Conservation (phyloP, 2,797 vertebrate genomes). For the Alosa sapidissima region DNA sequence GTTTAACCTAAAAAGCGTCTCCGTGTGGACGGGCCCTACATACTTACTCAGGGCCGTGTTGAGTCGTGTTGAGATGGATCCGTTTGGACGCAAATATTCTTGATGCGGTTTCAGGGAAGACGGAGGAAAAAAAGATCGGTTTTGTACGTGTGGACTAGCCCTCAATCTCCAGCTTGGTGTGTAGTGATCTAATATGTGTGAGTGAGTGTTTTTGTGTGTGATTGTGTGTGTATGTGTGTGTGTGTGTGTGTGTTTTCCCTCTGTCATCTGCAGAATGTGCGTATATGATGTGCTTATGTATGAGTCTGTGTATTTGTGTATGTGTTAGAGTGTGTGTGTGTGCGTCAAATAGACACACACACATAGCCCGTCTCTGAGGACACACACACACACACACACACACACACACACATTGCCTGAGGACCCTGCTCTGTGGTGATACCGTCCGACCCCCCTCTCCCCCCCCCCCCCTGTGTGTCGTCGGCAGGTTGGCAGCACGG, state of each 20-base stretch:
- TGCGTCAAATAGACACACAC: neutral
- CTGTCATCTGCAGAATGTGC: neutral
- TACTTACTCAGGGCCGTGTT: too few relatives aligned
- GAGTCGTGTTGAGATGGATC: too few relatives aligned
- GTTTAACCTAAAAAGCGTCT: too few relatives aligned
- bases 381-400: neutral
- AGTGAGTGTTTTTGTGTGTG: too few relatives aligned
- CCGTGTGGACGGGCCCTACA: too few relatives aligned
- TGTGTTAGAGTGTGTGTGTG: neutral
- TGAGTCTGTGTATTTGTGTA: neutral
- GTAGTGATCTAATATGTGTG: neutral
- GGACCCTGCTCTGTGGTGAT: neutral
- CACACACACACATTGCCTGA: neutral
- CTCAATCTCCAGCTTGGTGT: neutral
- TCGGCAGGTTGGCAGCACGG: conserved; percentile 84
- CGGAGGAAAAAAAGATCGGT: too few relatives aligned
- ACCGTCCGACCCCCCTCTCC: neutral
- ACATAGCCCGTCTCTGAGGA: neutral
- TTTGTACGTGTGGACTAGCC: too few relatives aligned
- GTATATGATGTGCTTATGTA: neutral
- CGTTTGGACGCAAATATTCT: too few relatives aligned
- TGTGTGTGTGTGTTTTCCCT: too few relatives aligned
- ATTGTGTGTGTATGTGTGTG: too few relatives aligned
- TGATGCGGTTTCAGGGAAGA: too few relatives aligned
- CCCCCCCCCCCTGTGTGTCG: neutral